Conservation (phyloP, 2,797 vertebrate genomes). For the Buphagus erythrorhynchus region DNA sequence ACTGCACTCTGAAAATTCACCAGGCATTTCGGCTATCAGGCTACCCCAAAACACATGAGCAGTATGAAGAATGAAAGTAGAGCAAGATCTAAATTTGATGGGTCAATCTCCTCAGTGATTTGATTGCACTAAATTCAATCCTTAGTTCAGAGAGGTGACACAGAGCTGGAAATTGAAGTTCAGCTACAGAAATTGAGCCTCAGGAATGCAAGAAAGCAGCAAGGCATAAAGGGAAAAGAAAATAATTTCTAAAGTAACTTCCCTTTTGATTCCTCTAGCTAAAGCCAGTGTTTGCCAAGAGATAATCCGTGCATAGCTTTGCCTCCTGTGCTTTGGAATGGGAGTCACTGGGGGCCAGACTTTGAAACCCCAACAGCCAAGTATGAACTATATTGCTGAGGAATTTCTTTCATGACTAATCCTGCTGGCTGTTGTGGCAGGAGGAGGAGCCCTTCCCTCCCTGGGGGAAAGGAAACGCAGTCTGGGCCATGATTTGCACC, state of each 20-base stretch:
- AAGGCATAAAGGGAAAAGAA: not conserved
- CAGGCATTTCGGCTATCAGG: not conserved
- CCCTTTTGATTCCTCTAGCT: not conserved
- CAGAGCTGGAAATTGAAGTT: slow-evolving; percentile 43
- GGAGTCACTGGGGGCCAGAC: not conserved
- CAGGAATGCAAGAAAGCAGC: not conserved
- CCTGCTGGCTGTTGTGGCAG: not conserved
- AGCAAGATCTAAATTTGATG: not conserved
- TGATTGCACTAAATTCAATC: not conserved
- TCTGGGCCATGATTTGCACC: not conserved
- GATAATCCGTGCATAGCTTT: not conserved
- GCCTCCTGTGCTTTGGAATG: not conserved
- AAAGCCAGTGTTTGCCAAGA: slow-evolving; percentile 2
- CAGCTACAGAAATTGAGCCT: not conserved
- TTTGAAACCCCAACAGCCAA: not conserved
- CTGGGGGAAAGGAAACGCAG: not conserved
- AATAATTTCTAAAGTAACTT: slow-evolving; percentile 23
- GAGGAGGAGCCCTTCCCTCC: not conserved
- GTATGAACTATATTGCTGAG: not conserved
- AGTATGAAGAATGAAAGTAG: not conserved
- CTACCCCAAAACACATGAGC: not conserved
- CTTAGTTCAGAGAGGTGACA: slow-evolving; percentile 8
- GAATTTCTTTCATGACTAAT: not conserved
- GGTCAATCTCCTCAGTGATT: not conserved
- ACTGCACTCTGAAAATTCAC: not conserved